A percentile compares a stretch with the other conserved stretches of the same genome.
phyloP scores from a whole-genome alignment of 2,113 vertebrate species.

The Megalops atlanticus region DNA sequence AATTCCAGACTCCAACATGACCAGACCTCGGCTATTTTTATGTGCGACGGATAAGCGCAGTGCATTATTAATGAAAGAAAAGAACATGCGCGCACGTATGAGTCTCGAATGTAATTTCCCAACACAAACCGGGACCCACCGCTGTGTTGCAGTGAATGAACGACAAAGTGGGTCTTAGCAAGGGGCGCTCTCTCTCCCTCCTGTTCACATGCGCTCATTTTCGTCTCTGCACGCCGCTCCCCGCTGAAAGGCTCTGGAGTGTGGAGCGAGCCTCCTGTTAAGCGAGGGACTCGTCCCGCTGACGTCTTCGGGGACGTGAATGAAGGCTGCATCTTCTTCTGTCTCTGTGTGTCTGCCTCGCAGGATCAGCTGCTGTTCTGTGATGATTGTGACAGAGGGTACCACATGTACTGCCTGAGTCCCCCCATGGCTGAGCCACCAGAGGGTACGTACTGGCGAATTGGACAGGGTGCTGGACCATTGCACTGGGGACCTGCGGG shows the following conservation, averaged over 20 bases:
- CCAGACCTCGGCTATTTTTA: neutral
- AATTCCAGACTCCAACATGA: neutral
- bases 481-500: neutral
- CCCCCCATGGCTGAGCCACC: constrained; percentile 94
- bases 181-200: neutral
- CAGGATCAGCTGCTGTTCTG: constrained; percentile 93
- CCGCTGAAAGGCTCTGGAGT: neutral
- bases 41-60: neutral
- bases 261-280: too few relatives aligned
- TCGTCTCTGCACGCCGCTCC: neutral
- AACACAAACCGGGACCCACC: neutral
- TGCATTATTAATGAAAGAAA: neutral
- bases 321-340: constrained; percentile 18
- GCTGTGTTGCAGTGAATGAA: neutral
- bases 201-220: neutral
- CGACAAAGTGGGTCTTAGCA: too few relatives aligned
- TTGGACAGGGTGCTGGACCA: neutral
- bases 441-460: constrained; percentile 75
- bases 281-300: neutral
- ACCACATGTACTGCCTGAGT: constrained; percentile 94
- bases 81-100: neutral
- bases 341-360: constrained; percentile 30
- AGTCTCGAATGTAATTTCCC: neutral
- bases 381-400: constrained; percentile 90
- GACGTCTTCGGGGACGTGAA: neutral